Evolutionary conservation across 2,888 invertebrate genomes (phyloP).

Genomic region (Parnassius apollo): DNA sequence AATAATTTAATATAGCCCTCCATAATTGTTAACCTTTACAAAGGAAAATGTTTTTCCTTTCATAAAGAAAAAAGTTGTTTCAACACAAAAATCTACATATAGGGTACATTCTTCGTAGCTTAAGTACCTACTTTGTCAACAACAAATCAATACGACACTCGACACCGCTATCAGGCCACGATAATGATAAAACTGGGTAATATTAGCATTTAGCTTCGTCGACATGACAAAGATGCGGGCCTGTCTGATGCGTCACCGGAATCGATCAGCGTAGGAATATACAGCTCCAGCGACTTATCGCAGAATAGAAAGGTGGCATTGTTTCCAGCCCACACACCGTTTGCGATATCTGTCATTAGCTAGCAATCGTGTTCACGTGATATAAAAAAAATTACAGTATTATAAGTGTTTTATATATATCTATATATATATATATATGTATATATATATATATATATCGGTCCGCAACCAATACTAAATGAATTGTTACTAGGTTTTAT

Average conservation of each 20-base stretch:
- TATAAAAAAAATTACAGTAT: constrained; percentile 25
- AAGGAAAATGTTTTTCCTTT: no score
- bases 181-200: constrained; percentile 46
- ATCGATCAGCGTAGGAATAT: constrained; percentile 44
- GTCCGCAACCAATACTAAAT: no score
- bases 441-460: no score
- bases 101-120: not conserved
- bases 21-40: no score
- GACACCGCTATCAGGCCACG: constrained; percentile 35
- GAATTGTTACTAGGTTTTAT: no score
- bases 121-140: constrained; percentile 17
- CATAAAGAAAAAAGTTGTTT: not conserved
- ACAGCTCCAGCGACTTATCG: constrained; percentile 35
- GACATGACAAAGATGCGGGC: constrained; percentile 39
- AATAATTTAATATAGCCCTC: no score
- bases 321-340: constrained; percentile 50
- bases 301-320: constrained; percentile 55
- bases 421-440: no score
- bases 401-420: no score
- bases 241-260: constrained; percentile 49
- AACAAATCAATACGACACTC: constrained; percentile 49
- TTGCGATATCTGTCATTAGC: constrained; percentile 41
- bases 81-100: not conserved
- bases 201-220: constrained; percentile 45
- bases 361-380: constrained; percentile 42